phyloP scores from a whole-genome alignment of 1,140 invertebrate genomes.

The Platorchestia sp. region DNA sequence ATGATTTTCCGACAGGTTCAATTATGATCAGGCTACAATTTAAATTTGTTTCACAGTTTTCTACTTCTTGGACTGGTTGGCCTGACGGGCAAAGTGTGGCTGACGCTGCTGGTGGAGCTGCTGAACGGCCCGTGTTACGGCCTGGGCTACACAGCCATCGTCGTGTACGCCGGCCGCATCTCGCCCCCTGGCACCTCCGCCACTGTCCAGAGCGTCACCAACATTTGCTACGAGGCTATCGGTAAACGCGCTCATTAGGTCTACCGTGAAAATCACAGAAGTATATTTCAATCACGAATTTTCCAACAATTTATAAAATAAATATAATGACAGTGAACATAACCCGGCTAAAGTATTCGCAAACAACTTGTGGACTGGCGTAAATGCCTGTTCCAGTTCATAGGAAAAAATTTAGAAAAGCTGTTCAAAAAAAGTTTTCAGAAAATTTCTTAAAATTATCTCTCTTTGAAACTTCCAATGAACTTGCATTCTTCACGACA shows the following conservation, averaged over 20 bases:
- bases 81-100: constrained; percentile 52
- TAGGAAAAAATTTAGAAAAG: not conserved
- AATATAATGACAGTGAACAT: not conserved
- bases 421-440: not conserved
- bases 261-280: not conserved
- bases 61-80: constrained; percentile 49
- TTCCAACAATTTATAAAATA: too few species aligned
- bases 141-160: constrained; percentile 82
- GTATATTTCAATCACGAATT: not conserved
- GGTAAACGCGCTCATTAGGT: constrained; percentile 73
- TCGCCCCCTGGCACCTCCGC: constrained; percentile 83
- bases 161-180: constrained; percentile 81
- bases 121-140: constrained; percentile 80
- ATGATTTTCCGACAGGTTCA: not conserved
- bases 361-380: not conserved
- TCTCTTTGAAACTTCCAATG: too few species aligned
- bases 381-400: not conserved
- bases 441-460: too few species aligned
- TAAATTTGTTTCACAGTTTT: constrained; percentile 1
- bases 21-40: not conserved
- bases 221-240: constrained; percentile 85
- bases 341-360: not conserved
- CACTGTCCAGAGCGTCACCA: constrained; percentile 84
- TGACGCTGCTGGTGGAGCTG: constrained; percentile 59
- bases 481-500: too few species aligned